These are phyloP conservation scores for Trichonephila inaurata DNA, from an alignment of 1,140 invertebrate species.

Conservation along the genomic window DNA sequence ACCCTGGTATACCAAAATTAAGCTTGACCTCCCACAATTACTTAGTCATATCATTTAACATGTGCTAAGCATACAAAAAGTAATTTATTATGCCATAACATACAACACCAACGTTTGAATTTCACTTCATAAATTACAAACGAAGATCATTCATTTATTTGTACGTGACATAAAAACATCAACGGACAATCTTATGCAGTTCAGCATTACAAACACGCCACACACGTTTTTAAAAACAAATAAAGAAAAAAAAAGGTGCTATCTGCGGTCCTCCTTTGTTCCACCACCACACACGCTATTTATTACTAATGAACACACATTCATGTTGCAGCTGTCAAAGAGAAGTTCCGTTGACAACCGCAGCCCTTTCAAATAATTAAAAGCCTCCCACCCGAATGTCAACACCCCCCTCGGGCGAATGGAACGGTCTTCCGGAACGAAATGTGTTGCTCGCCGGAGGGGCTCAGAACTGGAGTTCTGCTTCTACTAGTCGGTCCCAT, in stretches of 20 bases:
- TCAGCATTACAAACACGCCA: background rate
- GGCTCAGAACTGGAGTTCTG: background rate
- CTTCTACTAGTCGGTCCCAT: background rate
- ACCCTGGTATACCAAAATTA: too few relatives aligned
- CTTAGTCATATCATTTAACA: too few relatives aligned
- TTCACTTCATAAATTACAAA: background rate
- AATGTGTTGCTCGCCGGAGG: background rate
- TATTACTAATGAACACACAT: conserved; percentile 29
- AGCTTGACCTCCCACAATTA: too few relatives aligned
- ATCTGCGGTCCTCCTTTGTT: background rate
- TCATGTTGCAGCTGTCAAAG: conserved; percentile 21
- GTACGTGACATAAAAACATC: background rate
- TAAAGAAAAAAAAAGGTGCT: background rate
- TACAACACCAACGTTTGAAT: too few relatives aligned
- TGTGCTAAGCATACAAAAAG: too few relatives aligned
- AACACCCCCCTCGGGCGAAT: background rate
- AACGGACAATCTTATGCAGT: background rate
- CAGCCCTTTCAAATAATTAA: conserved; percentile 20
- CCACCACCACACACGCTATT: background rate
- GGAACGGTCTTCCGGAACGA: conserved; percentile 35
- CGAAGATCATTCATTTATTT: background rate
- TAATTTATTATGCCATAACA: too few relatives aligned
- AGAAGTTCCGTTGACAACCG: conserved; percentile 29
- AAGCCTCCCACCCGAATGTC: conserved; percentile 3
- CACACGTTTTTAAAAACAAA: background rate